Evolutionary conservation across 2,113 vertebrate genomes (phyloP), one percentile per base, ranked within the genome.

Genomic region (Planiliza haematocheilus): DNA sequence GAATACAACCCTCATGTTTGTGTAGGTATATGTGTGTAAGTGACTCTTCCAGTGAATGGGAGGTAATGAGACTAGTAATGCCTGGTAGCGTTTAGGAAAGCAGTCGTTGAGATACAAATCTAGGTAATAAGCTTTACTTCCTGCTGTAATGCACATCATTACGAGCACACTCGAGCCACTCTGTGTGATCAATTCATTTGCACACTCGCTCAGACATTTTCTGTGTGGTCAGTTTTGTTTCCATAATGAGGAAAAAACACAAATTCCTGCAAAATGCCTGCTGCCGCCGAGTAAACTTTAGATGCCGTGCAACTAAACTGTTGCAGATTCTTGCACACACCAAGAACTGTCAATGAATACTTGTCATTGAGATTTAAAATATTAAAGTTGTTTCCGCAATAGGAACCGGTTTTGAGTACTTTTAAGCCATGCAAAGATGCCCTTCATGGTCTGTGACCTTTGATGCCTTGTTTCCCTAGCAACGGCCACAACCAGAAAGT

Each of bases 401-500:
- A 11, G 14, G 7, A 48, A 21, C 24, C 24, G 20, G 10, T 34
- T 10, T 17, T 20, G 5, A 37, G 16, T 51, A 20, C 36, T 42
- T 58, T 9, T 50, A 5, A 38, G 9, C 42, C 1, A 7, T 39
- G 10, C 58, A 36, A 4, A 21, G 10, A n/a, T 51, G 16, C 3
- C 9, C 3, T 37, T 1, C 1, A 55, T 53, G n/a, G 69, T 43
- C 36, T 70, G 53, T 82, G 30, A 65, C 24, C 8, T 10, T 30
- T 45, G 38, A 49, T 24, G 16, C 57, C 24, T 82, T 85, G 4
- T 88, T 86, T 92, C 87, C 70, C 83, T 89, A 99, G 98, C 92
- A 99, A 99, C 0, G 98, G 98, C 50, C 98, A 99, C 93, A 99
- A 99, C 88, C 98, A 99, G 89, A 99, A 99, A 91, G 97, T 99